These are phyloP conservation scores for Babyrousa celebensis DNA, from an alignment of 2,797 vertebrate genomes.

Conservation along the genomic window DNA sequence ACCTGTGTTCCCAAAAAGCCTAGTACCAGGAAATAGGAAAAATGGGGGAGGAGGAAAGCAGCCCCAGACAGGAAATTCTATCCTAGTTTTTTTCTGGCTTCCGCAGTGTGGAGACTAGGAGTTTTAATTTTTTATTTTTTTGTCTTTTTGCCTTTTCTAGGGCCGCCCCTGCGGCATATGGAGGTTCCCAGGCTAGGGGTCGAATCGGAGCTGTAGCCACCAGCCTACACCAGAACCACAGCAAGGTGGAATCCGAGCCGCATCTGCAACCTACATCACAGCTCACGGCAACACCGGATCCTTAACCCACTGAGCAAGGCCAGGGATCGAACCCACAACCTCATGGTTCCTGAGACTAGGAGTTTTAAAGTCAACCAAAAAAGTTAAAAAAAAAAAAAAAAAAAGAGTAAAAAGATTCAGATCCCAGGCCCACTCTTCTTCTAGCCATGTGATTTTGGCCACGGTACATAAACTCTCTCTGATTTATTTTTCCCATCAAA, in stretches of 20 bases:
- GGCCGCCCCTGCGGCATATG: too few relatives aligned
- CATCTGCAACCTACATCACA: too few relatives aligned
- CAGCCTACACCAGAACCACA: too few relatives aligned
- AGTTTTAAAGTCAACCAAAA: background rate
- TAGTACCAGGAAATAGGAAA: background rate
- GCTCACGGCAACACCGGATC: too few relatives aligned
- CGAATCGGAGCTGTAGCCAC: too few relatives aligned
- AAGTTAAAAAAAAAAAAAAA: background rate
- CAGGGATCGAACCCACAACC: too few relatives aligned
- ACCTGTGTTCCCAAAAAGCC: background rate
- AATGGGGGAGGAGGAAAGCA: background rate
- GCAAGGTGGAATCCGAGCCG: too few relatives aligned
- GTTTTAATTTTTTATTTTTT: background rate
- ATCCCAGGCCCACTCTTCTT: background rate
- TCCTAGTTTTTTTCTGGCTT: background rate
- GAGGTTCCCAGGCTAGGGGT: too few relatives aligned
- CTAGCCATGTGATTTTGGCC: slow-evolving; percentile 7
- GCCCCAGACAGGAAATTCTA: background rate
- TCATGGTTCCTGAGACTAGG: background rate
- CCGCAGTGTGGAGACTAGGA: background rate
- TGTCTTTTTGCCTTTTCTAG: too few relatives aligned
- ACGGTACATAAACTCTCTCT: background rate
- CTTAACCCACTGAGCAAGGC: too few relatives aligned
- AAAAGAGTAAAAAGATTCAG: background rate
- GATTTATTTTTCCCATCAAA: background rate